These are phyloP conservation scores for Drosophila pseudoananassae DNA, from an alignment of 1,140 invertebrate genomes.

Conservation along the genomic window DNA sequence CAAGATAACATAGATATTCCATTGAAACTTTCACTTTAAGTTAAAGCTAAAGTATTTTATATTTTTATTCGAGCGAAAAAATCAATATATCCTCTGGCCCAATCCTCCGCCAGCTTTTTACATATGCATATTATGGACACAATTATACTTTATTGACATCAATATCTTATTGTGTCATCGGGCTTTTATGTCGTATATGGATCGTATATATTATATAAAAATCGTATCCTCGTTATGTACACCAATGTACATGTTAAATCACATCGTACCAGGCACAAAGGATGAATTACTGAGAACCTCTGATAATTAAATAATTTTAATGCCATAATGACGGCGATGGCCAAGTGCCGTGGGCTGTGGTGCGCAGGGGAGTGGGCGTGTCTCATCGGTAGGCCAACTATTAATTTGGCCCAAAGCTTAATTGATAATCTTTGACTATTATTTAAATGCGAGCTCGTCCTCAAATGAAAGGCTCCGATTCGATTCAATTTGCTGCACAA, in stretches of 20 bases:
- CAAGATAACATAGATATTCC: neutral
- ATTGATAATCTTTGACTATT: conserved; percentile 82
- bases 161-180: conserved; percentile 45
- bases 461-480: conserved; percentile 48
- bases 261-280: conserved; percentile 25
- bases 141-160: conserved; percentile 20
- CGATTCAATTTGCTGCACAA: conserved; percentile 72
- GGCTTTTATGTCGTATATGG: neutral
- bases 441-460: conserved; percentile 67
- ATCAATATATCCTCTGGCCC: neutral
- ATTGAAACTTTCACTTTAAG: neutral
- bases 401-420: conserved; percentile 76
- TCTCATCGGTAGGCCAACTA: conserved; percentile 47
- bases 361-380: conserved; percentile 14
- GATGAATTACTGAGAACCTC: conserved; percentile 30
- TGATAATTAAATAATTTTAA: conserved; percentile 56
- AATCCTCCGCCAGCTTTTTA: neutral
- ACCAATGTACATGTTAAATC: conserved; percentile 18
- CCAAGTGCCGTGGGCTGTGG: neutral
- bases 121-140: conserved; percentile 16
- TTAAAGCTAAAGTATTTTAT: neutral
- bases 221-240: neutral
- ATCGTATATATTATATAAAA: conserved; percentile 5
- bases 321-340: conserved; percentile 30
- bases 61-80: neutral